Base-by-base conservation (phyloP, 2,888 invertebrate species). In the Chrysolina americana region DNA sequence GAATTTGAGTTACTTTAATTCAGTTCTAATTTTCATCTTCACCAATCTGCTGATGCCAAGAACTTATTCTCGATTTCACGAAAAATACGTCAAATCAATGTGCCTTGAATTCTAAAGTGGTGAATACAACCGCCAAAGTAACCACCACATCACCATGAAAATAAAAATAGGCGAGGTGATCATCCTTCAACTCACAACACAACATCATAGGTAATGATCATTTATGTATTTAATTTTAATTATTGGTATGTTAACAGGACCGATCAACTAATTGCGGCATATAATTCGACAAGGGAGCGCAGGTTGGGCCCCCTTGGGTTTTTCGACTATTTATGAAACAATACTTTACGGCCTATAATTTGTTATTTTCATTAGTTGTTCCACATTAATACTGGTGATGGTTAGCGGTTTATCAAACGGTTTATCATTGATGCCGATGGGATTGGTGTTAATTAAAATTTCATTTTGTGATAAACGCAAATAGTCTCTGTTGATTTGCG, bases 281-380 rank as follows among this genome's bases (percentile, higher is more conserved):
- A 69, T 70, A 70, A 74, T 74, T 76, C 75, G 76, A 74, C 74
- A 36, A 28, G 56, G 68, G 79, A 78, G 76, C 73, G 48, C 77
- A 76, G 81, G 80, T 72, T 78, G 68, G 79, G 77, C 80, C 79
- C 70, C 78, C 70, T 71, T 79, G 78, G 78, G 53, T 50, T 76
- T 74, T 76, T 79, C 76, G 70, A 73, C 76, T 79, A 80, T 80
- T 81, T 79, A 81, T 80, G 78, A 79, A 78, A 80, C 80, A 80
- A 81, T 80, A 81, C 71, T 79, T 77, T 78, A 78, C 79, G 75
- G 79, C 65, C 78, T 76, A 78, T 81, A 80, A 81, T 80, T 81
- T 79, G 78, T 78, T 78, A 76, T 81, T 81, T 80, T 77, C 79
- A 80, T 80, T 80, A 78, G 76, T 76, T 69, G 75, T 73, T 75